phyloP scores from a whole-genome alignment of 2,888 invertebrate genomes.

The Ecdyonurus torrentis region DNA sequence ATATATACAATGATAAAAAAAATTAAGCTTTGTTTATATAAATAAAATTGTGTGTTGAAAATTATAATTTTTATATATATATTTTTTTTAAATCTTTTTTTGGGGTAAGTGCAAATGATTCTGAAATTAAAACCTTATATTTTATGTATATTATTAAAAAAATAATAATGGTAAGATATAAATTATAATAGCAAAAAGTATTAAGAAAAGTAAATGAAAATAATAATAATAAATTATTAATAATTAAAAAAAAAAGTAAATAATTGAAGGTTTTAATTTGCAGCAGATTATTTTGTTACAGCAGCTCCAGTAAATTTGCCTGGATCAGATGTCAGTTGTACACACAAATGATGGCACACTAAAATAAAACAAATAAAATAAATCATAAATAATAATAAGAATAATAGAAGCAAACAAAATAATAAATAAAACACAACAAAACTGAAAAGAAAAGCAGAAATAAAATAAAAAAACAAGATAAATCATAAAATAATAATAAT shows the following conservation, averaged over 20 bases:
- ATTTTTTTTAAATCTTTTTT: too few species aligned
- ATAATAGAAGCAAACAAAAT: slow-evolving; percentile 17
- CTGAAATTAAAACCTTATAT: slow-evolving; percentile 6
- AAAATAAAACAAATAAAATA: slow-evolving; percentile 10
- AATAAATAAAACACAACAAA: slow-evolving; percentile 15
- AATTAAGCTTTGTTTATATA: background rate
- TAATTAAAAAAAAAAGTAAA: slow-evolving; percentile 12
- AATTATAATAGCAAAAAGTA: slow-evolving; percentile 12
- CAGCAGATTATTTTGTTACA: slow-evolving; percentile 6
- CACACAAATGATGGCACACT: slow-evolving; percentile 12
- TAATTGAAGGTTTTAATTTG: background rate
- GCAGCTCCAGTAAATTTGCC: slow-evolving; percentile 4
- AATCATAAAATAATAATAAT: slow-evolving; percentile 10
- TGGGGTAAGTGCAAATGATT: background rate
- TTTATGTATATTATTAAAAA: slow-evolving; percentile 10
- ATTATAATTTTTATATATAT: too few species aligned
- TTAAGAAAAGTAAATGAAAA: too few species aligned
- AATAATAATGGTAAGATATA: slow-evolving; percentile 13
- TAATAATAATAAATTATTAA: slow-evolving; percentile 14
- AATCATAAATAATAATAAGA: slow-evolving; percentile 13
- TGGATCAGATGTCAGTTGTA: slow-evolving; percentile 10
- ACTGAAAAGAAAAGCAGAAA: slow-evolving; percentile 13
- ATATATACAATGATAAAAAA: background rate
- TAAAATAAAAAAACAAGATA: slow-evolving; percentile 12
- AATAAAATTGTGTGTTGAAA: too few species aligned